These are phyloP conservation scores for Congeria kusceri DNA, from an alignment of 2,888 invertebrate genomes.

Conservation along the genomic window DNA sequence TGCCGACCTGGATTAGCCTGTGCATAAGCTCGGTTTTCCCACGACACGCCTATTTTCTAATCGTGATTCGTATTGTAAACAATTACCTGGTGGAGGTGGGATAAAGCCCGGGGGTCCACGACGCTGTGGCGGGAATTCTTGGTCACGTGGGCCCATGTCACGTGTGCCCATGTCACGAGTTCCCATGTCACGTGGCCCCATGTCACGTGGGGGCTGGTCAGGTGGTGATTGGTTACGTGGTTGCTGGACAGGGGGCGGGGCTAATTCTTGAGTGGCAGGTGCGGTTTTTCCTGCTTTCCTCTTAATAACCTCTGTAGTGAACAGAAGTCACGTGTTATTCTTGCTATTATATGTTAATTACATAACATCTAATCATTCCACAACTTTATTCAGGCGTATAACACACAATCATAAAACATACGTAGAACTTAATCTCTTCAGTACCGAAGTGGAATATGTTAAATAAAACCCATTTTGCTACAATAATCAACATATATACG, in stretches of 20 bases:
- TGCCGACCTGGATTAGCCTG: no score
- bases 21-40: no score
- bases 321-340: neutral
- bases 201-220: neutral
- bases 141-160: conserved; percentile 6
- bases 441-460: no score
- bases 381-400: no score
- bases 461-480: no score
- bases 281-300: conserved; percentile 13
- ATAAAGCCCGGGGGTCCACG: conserved; percentile 17
- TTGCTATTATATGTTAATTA: no score
- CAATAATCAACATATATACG: no score
- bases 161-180: neutral
- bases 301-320: conserved; percentile 26
- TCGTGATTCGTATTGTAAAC: no score
- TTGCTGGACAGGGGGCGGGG: neutral
- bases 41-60: no score
- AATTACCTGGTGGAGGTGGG: conserved; percentile 39
- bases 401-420: no score
- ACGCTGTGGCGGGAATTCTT: conserved; percentile 1
- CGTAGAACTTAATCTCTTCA: no score
- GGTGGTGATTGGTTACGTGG: conserved; percentile 9
- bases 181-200: neutral
- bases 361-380: no score
- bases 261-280: neutral